phyloP scores from a whole-genome alignment of 2,113 vertebrate species.

The Willisornis vidua region DNA sequence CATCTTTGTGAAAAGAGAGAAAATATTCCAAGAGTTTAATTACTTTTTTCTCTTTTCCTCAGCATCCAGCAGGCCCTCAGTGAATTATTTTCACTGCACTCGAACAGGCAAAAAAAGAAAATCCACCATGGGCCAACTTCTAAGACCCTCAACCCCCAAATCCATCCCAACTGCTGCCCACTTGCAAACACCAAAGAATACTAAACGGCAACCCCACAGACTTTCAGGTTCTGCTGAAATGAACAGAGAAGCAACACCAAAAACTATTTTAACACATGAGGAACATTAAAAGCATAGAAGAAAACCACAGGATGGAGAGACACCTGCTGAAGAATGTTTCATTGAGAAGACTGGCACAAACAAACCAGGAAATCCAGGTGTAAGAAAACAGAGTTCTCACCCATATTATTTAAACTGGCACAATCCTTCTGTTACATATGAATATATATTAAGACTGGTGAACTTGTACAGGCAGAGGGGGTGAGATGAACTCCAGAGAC shows the following conservation, averaged over 20 bases:
- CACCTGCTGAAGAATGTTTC: neutral
- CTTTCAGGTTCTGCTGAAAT: neutral
- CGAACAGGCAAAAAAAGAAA: conserved; percentile 32
- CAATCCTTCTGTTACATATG: neutral
- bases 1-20: neutral
- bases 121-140: neutral
- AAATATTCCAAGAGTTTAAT: neutral
- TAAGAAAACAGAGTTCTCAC: neutral
- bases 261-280: neutral
- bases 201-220: neutral
- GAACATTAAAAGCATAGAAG: neutral
- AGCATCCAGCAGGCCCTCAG: neutral
- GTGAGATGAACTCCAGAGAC: neutral
- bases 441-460: neutral
- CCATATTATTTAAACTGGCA: neutral
- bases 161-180: neutral
- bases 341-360: neutral
- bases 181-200: neutral
- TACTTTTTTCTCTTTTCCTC: neutral
- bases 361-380: neutral
- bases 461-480: neutral
- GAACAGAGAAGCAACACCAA: neutral
- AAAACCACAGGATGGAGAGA: neutral
- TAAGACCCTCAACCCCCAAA: neutral
- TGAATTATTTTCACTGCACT: neutral